Base-by-base conservation (phyloP, 2,797 vertebrate genomes). In the Sebastes cheni region DNA sequence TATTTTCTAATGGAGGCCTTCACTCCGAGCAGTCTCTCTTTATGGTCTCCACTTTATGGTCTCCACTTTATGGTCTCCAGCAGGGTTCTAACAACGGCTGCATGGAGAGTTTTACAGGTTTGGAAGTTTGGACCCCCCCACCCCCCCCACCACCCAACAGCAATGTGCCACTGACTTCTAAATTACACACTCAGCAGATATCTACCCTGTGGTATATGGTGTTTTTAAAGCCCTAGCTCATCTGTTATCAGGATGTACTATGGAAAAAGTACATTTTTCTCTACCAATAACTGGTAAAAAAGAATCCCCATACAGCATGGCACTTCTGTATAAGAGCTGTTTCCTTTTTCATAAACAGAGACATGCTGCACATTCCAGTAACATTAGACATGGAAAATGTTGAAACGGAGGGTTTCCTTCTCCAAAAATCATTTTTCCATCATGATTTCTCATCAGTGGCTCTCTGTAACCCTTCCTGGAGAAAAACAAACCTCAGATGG, bases 321-420 rank as follows among this genome's bases (percentile, higher is more conserved):
- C 6, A 52, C 20, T n/a, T 52, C 50, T 52, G 50, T 52, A n/a
- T n/a, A 52, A 20, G 50, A 52, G 27, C 10, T 36, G 25, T 71
- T 70, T 65, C 46, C 10, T 13, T 10, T 25, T 69, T 78, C n/a
- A 69, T 55, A 59, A 70, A 67, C 50, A 64, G 18, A 27, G 62
- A 79, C 58, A 16, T 50, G 46, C 46, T 50, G 46, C 84, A 86
- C 86, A 91, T 92, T 90, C 88, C 90, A 80, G 58, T 42, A 34
- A 86, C 50, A 62, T 85, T 77, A 78, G 80, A 69, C 18, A 29
- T 61, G 79, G 86, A 86, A 91, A 87, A 59, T 75, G 64, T 76
- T 72, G 52, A 80, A 78, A 55, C 2, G 12, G 52, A 32, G 23
- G 34, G 20, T 69, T 65, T 65, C 10, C 46, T 74, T 62, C 81